Conservation (phyloP, 2,888 invertebrate genomes). For the Drosophila barbarae region DNA sequence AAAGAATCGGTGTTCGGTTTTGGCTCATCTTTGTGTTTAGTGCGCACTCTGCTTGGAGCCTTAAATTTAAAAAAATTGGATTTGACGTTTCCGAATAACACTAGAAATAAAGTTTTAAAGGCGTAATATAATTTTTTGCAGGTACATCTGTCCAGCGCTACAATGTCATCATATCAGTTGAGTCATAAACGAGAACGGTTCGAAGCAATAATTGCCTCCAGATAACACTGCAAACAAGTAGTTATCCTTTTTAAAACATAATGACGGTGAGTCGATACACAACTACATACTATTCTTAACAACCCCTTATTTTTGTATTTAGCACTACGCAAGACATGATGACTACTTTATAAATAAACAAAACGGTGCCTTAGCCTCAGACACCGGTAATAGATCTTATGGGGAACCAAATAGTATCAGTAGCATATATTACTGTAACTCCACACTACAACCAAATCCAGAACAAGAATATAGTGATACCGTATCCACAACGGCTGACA, state of each 20-base stretch:
- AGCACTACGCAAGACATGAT: conserved; percentile 76
- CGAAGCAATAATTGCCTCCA: conserved; percentile 6
- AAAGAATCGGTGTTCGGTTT: not conserved
- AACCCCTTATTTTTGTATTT: conserved; percentile 20
- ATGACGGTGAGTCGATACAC: conserved; percentile 23
- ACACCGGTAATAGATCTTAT: conserved; percentile 82
- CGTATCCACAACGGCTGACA: conserved; percentile 83
- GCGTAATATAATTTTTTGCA: not conserved
- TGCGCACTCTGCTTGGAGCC: not conserved
- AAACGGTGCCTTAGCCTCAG: conserved; percentile 87
- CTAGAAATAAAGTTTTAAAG: too few species aligned
- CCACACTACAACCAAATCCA: conserved; percentile 5
- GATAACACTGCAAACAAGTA: conserved; percentile 11
- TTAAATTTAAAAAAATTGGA: not conserved
- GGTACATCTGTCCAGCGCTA: conserved; percentile 12
- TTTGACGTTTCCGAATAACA: not conserved
- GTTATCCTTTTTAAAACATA: conserved; percentile 8
- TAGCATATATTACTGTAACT: conserved; percentile 46
- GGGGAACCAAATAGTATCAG: conserved; percentile 47
- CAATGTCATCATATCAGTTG: conserved; percentile 17
- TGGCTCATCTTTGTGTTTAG: not conserved
- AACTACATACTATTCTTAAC: not conserved
- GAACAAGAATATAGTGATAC: conserved; percentile 31
- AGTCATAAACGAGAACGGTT: not conserved
- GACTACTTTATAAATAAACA: conserved; percentile 78